Conservation (phyloP, 92 coral and sea anemone genomes). For the Anthopleura xanthogrammica region DNA sequence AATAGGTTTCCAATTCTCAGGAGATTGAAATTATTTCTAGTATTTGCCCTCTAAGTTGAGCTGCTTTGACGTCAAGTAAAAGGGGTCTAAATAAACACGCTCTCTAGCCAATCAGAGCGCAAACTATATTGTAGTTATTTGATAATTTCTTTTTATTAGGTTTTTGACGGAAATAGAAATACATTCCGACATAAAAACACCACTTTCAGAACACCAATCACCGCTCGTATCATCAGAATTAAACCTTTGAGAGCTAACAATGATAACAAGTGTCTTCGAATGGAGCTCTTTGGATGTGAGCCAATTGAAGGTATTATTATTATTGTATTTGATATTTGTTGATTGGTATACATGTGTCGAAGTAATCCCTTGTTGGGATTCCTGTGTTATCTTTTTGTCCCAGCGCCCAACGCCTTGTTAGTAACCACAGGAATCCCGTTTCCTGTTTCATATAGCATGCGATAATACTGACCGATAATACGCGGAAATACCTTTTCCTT, state of each 20-base stretch:
- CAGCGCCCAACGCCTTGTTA: not conserved
- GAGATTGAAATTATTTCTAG: no score
- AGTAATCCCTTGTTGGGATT: not conserved
- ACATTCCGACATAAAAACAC: not conserved
- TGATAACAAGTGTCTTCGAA: slow-evolving; percentile 51
- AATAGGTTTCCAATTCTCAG: no score
- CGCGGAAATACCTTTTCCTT: not conserved
- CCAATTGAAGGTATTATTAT: slow-evolving; percentile 81
- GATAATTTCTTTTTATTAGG: slow-evolving; percentile 28
- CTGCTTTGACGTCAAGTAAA: no score
- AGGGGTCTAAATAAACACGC: no score
- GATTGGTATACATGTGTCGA: not conserved
- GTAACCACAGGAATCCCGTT: slow-evolving; percentile 6
- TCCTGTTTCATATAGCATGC: not conserved
- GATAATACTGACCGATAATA: not conserved
- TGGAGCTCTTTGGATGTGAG: slow-evolving; percentile 87
- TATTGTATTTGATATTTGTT: not conserved
- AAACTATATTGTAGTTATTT: not conserved
- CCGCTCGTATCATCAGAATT: slow-evolving; percentile 72
- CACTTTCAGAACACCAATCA: slow-evolving; percentile 56
- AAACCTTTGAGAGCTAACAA: slow-evolving; percentile 17
- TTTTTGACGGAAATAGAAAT: slow-evolving; percentile 47
- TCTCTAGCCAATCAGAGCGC: not conserved
- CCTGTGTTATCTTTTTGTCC: not conserved
- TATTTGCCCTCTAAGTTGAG: no score